Percentiles rank a stretch among this genome's conserved stretches.
Evolutionary conservation across 2,888 invertebrate genomes (phyloP).

Genomic region (Caenorhabditis sp.): DNA sequence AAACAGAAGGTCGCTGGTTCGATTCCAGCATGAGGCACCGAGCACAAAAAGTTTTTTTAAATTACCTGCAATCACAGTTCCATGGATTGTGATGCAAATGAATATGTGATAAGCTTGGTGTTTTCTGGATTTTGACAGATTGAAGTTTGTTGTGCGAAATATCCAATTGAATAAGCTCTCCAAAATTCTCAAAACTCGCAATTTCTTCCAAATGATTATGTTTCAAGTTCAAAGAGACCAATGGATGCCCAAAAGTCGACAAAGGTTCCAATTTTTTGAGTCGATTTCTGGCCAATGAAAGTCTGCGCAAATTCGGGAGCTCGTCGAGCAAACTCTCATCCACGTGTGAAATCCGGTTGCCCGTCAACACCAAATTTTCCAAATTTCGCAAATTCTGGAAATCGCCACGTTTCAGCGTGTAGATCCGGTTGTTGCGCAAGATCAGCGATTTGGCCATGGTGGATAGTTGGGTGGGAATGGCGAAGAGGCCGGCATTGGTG

Average conservation of each 20-base stretch:
- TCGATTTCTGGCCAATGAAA: constrained; percentile 42
- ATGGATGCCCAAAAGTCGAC: constrained; percentile 9
- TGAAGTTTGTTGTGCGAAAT: constrained; percentile 61
- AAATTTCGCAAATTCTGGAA: constrained; percentile 20
- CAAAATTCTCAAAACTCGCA: constrained; percentile 38
- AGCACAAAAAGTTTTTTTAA: constrained; percentile 33
- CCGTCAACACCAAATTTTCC: constrained; percentile 39
- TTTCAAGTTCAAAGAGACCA: constrained; percentile 47
- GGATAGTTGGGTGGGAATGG: neutral
- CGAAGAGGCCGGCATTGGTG: constrained; percentile 19
- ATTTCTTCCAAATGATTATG: constrained; percentile 41
- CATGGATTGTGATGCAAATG: constrained; percentile 59
- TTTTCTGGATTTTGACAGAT: constrained; percentile 36
- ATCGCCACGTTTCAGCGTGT: constrained; percentile 17
- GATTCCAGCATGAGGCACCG: constrained; percentile 67
- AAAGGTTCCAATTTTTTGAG: constrained; percentile 36
- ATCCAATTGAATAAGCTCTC: constrained; percentile 57
- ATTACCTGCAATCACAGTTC: constrained; percentile 67
- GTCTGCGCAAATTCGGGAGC: constrained; percentile 36
- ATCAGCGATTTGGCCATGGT: constrained; percentile 8
- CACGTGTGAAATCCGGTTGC: constrained; percentile 34
- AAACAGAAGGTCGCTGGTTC: constrained; percentile 70
- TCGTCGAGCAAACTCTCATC: constrained; percentile 62
- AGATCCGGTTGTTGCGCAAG: constrained; percentile 28
- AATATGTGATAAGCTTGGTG: constrained; percentile 18